phyloP scores from a whole-genome alignment of 2,797 vertebrate genomes.

The Lepus oiostolus region DNA sequence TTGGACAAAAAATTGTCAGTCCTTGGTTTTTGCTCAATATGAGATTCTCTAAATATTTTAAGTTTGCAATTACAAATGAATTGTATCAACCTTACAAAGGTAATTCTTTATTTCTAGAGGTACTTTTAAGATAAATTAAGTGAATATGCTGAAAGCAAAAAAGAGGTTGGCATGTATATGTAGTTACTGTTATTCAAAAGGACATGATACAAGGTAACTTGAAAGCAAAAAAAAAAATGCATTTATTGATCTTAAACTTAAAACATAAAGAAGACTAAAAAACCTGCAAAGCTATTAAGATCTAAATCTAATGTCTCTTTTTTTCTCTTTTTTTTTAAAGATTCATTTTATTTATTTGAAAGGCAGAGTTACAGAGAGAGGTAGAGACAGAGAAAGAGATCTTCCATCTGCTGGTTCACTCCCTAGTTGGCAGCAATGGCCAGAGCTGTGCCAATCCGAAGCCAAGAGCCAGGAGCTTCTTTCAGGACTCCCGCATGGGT shows the following conservation, averaged over 20 bases:
- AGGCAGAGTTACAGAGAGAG: too few relatives aligned
- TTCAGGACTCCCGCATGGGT: too few relatives aligned
- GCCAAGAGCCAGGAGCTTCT: too few relatives aligned
- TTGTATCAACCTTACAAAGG: neutral
- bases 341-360: too few relatives aligned
- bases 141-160: neutral
- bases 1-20: constrained; percentile 50
- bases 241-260: neutral
- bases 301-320: neutral
- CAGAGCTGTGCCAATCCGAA: too few relatives aligned
- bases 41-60: neutral
- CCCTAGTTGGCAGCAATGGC: too few relatives aligned
- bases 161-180: neutral
- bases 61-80: constrained; percentile 40
- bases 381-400: too few relatives aligned
- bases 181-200: neutral
- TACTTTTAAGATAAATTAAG: constrained; percentile 5
- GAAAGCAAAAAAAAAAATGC: neutral
- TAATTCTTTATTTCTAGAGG: neutral
- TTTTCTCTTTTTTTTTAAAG: too few relatives aligned
- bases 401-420: too few relatives aligned
- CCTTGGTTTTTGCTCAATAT: constrained; percentile 63
- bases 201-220: neutral
- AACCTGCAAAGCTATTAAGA: neutral
- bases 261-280: neutral